Evolutionary conservation across 2,113 vertebrate species (phyloP), one percentile per base, ranked within the genome.

Genomic region (Actenoides hombroni): DNA sequence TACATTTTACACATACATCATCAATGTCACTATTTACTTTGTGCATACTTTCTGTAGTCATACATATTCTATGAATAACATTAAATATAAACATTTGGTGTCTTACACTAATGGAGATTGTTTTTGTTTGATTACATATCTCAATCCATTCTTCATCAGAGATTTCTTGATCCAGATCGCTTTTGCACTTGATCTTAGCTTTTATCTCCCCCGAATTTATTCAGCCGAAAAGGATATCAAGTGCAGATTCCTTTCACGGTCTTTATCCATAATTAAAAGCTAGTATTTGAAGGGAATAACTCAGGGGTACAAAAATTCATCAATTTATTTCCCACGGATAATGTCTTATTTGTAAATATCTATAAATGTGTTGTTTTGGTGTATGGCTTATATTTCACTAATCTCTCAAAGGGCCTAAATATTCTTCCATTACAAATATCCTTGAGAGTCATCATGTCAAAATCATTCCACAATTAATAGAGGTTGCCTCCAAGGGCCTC

Each of bases 181-280:
- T 96, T 92, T 95, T 87, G 86, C 86, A 94, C 81, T 96, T 96
- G 77, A 80, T 94, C 88, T 89, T 60, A 73, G 91, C 81, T 94
- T 96, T 96, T 94, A 91, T 96, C 91, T 95, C 63, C 54, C 83
- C 77, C 73, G 77, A 93, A 96, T 96, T 85, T 92, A 95, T 95
- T 94, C 61, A 94, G 80, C 54, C 70, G 93, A 95, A 85, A 96
- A 89, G 25, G 86, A 91, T 95, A 96, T 73, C 54, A 69, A 95
- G 77, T 91, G 54, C 59, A 96, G 81, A 95, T 87, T 42, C 40
- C 93, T 95, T 95, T 92, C 67, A 79, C 1, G 23, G 59, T 93
- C 91, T 95, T 96, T 93, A 96, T 96, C 81, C 67, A 96, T 96
- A 96, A 96, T 96, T 97, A 96, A 97, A 96, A 94, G 25, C 92